Percentiles rank a stretch among this genome's conserved stretches.
Evolutionary conservation across 2,113 vertebrate species (phyloP).

Genomic region (Notothenia coriiceps): DNA sequence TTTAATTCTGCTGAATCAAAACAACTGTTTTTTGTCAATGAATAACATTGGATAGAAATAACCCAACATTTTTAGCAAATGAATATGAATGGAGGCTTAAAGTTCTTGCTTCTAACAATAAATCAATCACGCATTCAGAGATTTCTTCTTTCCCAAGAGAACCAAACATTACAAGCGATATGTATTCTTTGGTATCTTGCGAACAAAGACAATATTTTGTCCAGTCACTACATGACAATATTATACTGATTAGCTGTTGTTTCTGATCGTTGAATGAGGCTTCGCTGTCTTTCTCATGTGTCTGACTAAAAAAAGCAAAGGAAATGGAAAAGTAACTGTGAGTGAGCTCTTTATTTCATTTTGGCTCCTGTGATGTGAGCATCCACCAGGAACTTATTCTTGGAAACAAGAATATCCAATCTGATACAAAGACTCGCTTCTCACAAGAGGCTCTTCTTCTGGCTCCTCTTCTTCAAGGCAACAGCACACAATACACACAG

Average conservation of each 20-base stretch:
- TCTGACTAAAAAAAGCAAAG: neutral
- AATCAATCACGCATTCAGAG: neutral
- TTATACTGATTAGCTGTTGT: constrained; percentile 1
- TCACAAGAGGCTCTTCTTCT: neutral
- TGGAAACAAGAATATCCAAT: constrained; percentile 22
- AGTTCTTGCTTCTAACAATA: neutral
- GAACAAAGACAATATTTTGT: neutral
- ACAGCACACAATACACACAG: neutral
- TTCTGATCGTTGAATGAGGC: neutral
- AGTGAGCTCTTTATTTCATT: constrained; percentile 30
- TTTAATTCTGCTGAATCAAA: neutral
- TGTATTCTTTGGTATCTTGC: neutral
- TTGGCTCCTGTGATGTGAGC: constrained; percentile 18
- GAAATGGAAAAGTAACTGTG: constrained; percentile 14
- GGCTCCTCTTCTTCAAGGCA: constrained; percentile 5
- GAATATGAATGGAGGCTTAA: neutral
- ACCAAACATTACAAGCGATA: neutral
- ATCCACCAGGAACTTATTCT: constrained; percentile 17
- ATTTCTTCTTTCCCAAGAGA: neutral
- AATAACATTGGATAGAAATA: neutral
- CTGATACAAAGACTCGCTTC: constrained; percentile 7
- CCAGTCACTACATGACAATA: no score
- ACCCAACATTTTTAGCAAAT: neutral
- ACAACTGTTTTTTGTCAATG: neutral
- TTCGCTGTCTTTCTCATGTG: neutral